phyloP scores from a whole-genome alignment of 2,113 vertebrate genomes.

The Otocyon megalotis region DNA sequence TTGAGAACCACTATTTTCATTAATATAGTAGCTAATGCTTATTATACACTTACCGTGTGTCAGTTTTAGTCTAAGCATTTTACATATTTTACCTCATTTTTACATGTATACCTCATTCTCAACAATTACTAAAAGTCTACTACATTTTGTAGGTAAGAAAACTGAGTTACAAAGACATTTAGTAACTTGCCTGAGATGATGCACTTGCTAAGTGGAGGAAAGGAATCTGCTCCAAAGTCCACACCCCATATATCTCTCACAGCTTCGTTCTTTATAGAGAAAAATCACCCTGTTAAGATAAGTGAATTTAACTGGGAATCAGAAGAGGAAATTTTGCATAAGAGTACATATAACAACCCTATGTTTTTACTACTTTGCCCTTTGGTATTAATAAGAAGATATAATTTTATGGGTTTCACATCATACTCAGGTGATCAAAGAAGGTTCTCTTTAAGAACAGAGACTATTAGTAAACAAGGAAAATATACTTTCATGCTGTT shows the following conservation, averaged over 20 bases:
- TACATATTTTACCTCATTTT: background rate
- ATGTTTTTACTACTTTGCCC: background rate
- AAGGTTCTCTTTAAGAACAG: background rate
- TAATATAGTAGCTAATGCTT: background rate
- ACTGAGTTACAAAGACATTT: background rate
- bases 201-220: background rate
- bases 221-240: background rate
- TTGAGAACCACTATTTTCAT: background rate
- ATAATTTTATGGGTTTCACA: background rate
- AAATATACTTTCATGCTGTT: background rate
- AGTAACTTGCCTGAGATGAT: background rate
- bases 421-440: background rate
- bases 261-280: background rate
- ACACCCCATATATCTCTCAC: background rate
- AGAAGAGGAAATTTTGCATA: background rate
- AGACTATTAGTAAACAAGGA: background rate
- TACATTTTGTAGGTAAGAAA: background rate
- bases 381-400: background rate
- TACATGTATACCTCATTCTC: background rate
- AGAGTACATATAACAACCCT: background rate
- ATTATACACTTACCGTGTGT: background rate
- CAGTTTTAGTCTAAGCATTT: background rate
- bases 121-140: background rate
- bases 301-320: background rate
- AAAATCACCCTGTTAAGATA: background rate